Evolutionary conservation across 2,888 invertebrate species (phyloP), one percentile per base, ranked within the genome.

Genomic region (Cephus sareptanus): DNA sequence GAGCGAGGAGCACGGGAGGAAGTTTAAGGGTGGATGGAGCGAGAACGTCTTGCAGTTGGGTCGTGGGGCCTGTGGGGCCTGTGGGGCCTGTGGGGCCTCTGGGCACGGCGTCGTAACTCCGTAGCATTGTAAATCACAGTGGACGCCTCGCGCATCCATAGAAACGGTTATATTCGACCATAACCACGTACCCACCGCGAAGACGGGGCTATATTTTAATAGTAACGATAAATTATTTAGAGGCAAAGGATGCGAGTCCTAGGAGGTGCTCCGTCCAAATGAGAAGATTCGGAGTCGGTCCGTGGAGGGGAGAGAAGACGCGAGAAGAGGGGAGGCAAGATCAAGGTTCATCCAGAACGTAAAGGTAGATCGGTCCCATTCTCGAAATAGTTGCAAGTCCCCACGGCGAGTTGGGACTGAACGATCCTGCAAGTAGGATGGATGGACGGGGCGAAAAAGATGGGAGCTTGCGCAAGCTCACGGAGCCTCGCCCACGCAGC

Each of bases 121-220:
- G 83, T 86, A 85, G 89, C 87, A 89, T 83, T 89, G 90, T 90
- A 90, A 90, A 90, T 90, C 90, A 90, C 82, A 82, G 86, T 86
- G 87, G 89, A 90, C 88, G 89, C 87, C 88, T 87, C 85, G 88
- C 87, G 89, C 88, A 88, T 87, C 90, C 88, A 90, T 90, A 88
- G 90, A 90, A 90, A 90, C 81, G 85, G 87, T 89, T 89, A 89
- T 89, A 89, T 90, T 89, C 89, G 88, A 86, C 88, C 89, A 85
- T 89, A 89, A 89, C 88, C 85, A 82, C 83, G 85, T 89, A 88
- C 89, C 88, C 87, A 88, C 89, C 88, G 87, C 89, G 89, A 89
- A 87, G 89, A 74, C 85, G 85, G 82, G 83, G 88, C 87, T 87
- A 89, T 90, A 89, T 88, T 90, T 90, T 90, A 90, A 90, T 90